Evolutionary conservation across 2,797 vertebrate species (phyloP).

Genomic region (Streptopelia turtur): DNA sequence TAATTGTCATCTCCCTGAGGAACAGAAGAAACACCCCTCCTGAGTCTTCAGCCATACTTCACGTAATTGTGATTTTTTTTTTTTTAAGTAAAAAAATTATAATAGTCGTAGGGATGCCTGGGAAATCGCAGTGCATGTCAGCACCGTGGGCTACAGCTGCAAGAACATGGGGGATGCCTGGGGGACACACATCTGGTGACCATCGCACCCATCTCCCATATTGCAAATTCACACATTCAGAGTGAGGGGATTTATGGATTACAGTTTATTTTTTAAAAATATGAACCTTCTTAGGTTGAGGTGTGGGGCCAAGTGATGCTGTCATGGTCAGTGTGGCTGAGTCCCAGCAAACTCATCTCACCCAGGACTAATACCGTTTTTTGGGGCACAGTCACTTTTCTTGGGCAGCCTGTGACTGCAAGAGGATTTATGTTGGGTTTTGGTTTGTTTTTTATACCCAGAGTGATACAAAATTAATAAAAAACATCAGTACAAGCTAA

Average conservation of each 20-base stretch:
- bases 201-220: rapidly evolving
- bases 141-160: neutral
- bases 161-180: neutral
- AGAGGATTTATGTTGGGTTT: neutral
- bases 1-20: neutral
- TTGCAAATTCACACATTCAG: neutral
- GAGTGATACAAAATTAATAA: neutral
- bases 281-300: neutral
- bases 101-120: neutral
- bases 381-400: neutral
- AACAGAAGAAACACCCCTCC: neutral
- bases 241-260: neutral
- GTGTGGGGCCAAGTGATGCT: neutral
- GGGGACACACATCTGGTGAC: rapidly evolving
- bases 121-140: neutral
- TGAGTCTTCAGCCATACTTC: neutral
- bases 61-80: neutral
- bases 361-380: neutral
- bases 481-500: neutral
- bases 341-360: neutral
- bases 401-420: neutral
- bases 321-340: neutral
- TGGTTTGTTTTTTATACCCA: neutral
- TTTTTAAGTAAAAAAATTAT: neutral
- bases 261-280: neutral